Evolutionary conservation across 1,140 invertebrate genomes (phyloP).

Genomic region (Panagrolaimus sp.): DNA sequence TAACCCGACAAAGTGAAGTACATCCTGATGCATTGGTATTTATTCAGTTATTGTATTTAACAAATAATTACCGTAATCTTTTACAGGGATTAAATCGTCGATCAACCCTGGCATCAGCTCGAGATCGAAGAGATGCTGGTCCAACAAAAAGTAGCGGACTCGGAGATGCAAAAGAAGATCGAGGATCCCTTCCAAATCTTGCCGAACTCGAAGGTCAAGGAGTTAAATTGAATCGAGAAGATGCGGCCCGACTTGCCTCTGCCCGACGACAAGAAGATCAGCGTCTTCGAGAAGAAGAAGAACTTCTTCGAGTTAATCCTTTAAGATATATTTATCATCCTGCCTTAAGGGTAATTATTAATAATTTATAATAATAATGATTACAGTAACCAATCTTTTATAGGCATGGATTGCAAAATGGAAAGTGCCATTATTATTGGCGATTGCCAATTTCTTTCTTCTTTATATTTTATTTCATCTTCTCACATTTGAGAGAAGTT

Average conservation of each 20-base stretch:
- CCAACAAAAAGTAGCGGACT: neutral
- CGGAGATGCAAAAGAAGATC: slow-evolving; percentile 40
- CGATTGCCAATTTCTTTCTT: slow-evolving; percentile 46
- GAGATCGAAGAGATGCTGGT: slow-evolving; percentile 29
- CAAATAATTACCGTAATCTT: neutral
- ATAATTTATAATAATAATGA: slow-evolving; percentile 8
- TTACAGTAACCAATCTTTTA: slow-evolving; percentile 15
- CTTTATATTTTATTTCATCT: slow-evolving; percentile 47
- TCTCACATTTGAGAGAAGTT: slow-evolving; percentile 31
- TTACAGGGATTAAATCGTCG: slow-evolving; percentile 49
- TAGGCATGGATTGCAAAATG: slow-evolving; percentile 44
- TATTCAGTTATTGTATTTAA: neutral
- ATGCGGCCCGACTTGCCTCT: slow-evolving; percentile 86
- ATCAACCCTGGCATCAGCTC: slow-evolving; percentile 50
- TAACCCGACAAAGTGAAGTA: slow-evolving; percentile 55
- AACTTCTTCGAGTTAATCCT: slow-evolving; percentile 84
- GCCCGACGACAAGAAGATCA: slow-evolving; percentile 85
- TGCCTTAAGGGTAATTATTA: slow-evolving; percentile 79
- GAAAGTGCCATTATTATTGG: slow-evolving; percentile 37
- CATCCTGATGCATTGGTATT: slow-evolving; percentile 32
- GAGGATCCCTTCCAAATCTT: slow-evolving; percentile 78
- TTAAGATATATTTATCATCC: slow-evolving; percentile 89
- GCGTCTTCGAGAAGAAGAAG: slow-evolving; percentile 80
- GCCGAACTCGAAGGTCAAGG: slow-evolving; percentile 66
- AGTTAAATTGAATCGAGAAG: slow-evolving; percentile 72